Evolutionary conservation across 2,113 vertebrate genomes (phyloP), one percentile per base, ranked within the genome.

Genomic region (Notothenia rossii): DNA sequence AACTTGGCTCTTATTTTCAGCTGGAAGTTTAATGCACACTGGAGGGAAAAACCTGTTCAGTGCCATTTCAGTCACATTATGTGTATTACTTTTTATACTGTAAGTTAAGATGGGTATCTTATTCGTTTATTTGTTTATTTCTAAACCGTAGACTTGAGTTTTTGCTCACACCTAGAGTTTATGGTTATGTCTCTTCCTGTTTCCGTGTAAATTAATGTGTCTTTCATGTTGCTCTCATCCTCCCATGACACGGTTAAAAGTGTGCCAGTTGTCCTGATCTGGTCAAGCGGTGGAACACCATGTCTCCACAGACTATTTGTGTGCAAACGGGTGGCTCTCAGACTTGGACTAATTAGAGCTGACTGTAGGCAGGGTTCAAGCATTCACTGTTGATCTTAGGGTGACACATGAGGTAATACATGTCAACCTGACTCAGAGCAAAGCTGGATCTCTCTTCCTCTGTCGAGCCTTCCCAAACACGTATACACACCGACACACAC

Each of bases 361-460:
- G 83, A 84, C 90, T 92, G 49, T 74, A 91, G 76, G 65, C 80
- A 76, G 72, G 78, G 89, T 91, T 88, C 87, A 90, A 88, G 86
- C 82, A 82, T 81, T 86, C 82, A 86, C 55, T 85, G 83, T 88
- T 87, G 81, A 80, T 92, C 84, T 86, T 70, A 71, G 71, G 81
- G 81, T 86, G 89, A 91, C 88, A 93, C 83, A 93, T 92, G 83
- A 91, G 87, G 84, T 90, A 92, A 88, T 86, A 75, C 74, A 83
- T 84, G 89, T 90, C 91, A 87, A 53, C 82, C 89, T 86, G 64
- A 88, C 71, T 94, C 91, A 91, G 77, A 58, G 10, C 12, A 48
- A 70, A 69, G 81, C 80, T 93, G 94, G 91, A 94, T 94, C 93
- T 92, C 61, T 61, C 78, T 78, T 55, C 83, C 71, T 83, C 69